A percentile compares a stretch with the other conserved stretches of the same genome.
phyloP scores from a whole-genome alignment of 2,797 vertebrate species.

The Otolemur crassicaudatus region DNA sequence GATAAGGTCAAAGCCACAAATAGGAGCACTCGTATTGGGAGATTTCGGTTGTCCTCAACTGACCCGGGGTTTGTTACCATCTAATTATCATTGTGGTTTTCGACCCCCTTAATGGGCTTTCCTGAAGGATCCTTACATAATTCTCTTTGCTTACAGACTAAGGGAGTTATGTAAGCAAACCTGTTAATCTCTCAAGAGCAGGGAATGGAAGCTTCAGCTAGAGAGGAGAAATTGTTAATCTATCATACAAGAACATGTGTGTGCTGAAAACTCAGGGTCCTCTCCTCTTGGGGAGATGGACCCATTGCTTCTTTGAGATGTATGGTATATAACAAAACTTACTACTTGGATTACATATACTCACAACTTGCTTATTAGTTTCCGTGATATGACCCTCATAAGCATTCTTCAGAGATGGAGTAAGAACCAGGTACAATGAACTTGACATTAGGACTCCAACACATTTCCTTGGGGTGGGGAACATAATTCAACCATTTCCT shows the following conservation, averaged over 20 bases:
- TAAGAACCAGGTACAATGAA: too few species aligned
- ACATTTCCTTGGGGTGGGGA: neutral
- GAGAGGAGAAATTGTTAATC: neutral
- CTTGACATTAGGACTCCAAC: too few species aligned
- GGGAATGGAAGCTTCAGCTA: neutral
- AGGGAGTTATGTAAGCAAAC: neutral
- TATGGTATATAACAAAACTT: too few species aligned
- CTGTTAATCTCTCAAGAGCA: neutral
- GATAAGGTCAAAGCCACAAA: too few species aligned
- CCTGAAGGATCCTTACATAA: neutral
- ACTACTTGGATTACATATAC: too few species aligned
- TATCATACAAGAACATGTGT: neutral
- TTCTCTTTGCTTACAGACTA: neutral
- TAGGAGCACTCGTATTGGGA: too few species aligned
- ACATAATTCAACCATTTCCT: neutral
- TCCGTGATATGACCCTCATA: too few species aligned
- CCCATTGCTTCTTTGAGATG: neutral
- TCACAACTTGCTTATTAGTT: too few species aligned
- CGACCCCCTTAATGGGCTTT: neutral
- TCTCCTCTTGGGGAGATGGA: neutral
- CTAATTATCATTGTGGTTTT: too few species aligned
- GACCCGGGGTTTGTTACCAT: too few species aligned
- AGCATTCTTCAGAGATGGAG: too few species aligned
- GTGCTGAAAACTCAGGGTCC: neutral
- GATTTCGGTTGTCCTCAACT: too few species aligned